These are phyloP conservation scores for Dysidea cf. avara DNA, from an alignment of 37 sponge, comb jelly and placozoan species.

Conservation along the genomic window DNA sequence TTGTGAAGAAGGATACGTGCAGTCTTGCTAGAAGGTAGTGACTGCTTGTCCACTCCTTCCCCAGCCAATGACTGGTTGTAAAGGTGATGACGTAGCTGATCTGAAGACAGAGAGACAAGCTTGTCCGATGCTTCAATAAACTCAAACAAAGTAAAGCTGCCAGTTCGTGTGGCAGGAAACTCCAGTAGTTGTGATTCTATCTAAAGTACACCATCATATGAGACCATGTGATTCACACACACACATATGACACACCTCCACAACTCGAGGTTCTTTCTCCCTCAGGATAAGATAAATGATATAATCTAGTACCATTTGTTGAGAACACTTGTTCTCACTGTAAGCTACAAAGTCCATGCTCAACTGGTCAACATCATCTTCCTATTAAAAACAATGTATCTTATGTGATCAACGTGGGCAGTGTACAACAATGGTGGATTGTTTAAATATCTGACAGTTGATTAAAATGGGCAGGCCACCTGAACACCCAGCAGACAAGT, in stretches of 20 bases:
- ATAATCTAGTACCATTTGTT: slow-evolving; percentile 32
- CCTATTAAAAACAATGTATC: too few species aligned
- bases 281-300: slow-evolving; percentile 36
- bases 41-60: too few species aligned
- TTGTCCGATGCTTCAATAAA: slow-evolving; percentile 61
- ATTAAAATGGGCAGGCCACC: too few species aligned
- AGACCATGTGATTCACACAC: not conserved
- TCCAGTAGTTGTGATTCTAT: slow-evolving; percentile 34
- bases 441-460: too few species aligned
- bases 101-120: slow-evolving; percentile 23
- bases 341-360: slow-evolving; percentile 42
- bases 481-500: too few species aligned
- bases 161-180: slow-evolving; percentile 7
- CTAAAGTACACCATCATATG: slow-evolving; percentile 40
- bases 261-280: slow-evolving; percentile 56
- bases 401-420: too few species aligned
- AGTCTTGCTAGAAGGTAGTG: too few species aligned
- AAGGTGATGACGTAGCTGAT: slow-evolving; percentile 33
- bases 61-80: slow-evolving; percentile 40
- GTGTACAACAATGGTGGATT: too few species aligned
- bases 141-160: slow-evolving; percentile 62
- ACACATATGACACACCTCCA: slow-evolving; percentile 48
- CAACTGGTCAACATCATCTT: slow-evolving; percentile 63
- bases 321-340: slow-evolving; percentile 28
- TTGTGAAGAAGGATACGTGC: too few species aligned